A percentile compares a stretch with the other conserved stretches of the same genome.
These are phyloP conservation scores for Ailuropoda melanoleuca DNA, from an alignment of 2,113 vertebrate species.

Conservation along the genomic window DNA sequence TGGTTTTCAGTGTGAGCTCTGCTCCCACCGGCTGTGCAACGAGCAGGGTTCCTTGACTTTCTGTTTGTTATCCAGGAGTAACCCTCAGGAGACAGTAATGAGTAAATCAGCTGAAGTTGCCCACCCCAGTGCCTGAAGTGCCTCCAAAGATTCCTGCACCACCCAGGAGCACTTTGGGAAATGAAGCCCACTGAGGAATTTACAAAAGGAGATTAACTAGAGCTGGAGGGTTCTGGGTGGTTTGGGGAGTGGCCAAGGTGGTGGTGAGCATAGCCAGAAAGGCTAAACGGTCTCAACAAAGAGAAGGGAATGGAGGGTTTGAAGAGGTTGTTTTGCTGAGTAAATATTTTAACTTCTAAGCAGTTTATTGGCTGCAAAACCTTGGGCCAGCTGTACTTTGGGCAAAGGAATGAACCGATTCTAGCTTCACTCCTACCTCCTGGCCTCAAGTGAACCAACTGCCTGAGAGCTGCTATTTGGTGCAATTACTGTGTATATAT, in stretches of 20 bases:
- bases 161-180: not conserved
- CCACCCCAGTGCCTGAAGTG: accelerated
- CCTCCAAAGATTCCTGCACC: not conserved
- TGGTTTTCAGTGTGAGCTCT: not conserved
- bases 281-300: not conserved
- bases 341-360: not conserved
- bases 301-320: not conserved
- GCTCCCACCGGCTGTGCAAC: not conserved
- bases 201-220: not conserved
- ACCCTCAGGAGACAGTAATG: no score
- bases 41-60: not conserved
- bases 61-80: not conserved
- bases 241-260: not conserved
- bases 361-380: not conserved
- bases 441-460: not conserved
- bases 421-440: not conserved
- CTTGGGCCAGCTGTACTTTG: not conserved
- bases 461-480: not conserved
- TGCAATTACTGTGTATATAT: accelerated
- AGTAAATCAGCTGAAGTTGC: not conserved
- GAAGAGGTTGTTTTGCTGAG: not conserved
- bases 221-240: not conserved
- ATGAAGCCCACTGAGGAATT: not conserved
- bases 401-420: not conserved
- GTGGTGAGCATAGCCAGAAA: not conserved